Percentiles rank a stretch among this genome's conserved stretches.
Conservation (phyloP, 2,888 invertebrate genomes). For the Melipona bicolor region DNA sequence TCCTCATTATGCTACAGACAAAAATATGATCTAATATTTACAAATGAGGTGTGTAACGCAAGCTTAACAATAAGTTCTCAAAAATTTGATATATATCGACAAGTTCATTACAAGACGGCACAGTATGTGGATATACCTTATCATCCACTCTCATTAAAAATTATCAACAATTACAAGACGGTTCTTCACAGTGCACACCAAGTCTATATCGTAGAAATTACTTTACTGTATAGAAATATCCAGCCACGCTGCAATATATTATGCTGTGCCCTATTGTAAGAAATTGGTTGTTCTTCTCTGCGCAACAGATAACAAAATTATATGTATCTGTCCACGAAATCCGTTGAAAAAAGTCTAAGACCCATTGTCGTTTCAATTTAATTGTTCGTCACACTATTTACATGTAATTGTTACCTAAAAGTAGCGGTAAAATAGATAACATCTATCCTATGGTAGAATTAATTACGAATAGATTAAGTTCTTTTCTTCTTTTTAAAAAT, state of each 20-base stretch:
- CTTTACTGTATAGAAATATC: constrained; percentile 39
- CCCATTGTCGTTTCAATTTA: constrained; percentile 77
- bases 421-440: constrained; percentile 71
- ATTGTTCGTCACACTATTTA: constrained; percentile 81
- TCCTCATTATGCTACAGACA: constrained; percentile 83
- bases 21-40: constrained; percentile 84
- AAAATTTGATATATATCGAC: constrained; percentile 57
- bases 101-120: constrained; percentile 73
- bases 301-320: constrained; percentile 78
- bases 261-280: constrained; percentile 72
- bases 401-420: constrained; percentile 78
- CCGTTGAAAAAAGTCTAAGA: constrained; percentile 76
- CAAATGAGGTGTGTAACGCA: constrained; percentile 83
- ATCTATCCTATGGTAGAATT: constrained; percentile 51
- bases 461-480: constrained; percentile 17
- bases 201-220: constrained; percentile 37
- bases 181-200: constrained; percentile 30
- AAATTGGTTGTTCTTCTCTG: constrained; percentile 68
- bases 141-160: constrained; percentile 37
- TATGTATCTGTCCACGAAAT: constrained; percentile 69
- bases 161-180: constrained; percentile 50
- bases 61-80: constrained; percentile 75
- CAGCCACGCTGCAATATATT: constrained; percentile 38
- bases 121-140: constrained; percentile 55
- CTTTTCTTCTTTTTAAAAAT: not conserved